These are phyloP conservation scores for Sebastes aleutianus DNA, from an alignment of 2,797 vertebrate genomes.

Conservation along the genomic window DNA sequence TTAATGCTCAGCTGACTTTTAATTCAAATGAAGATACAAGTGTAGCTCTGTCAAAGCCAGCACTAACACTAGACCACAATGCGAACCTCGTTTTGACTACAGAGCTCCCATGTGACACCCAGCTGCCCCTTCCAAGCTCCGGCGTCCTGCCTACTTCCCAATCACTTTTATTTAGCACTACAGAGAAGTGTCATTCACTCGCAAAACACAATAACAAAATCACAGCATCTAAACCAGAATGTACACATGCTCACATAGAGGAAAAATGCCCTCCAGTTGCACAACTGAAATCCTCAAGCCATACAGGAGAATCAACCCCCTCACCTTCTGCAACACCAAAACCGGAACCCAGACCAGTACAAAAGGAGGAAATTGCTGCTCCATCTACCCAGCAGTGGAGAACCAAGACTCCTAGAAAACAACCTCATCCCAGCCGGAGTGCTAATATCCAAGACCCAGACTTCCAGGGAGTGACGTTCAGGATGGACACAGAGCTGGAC, in stretches of 20 bases:
- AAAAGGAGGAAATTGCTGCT: neutral
- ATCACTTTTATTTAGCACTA: neutral
- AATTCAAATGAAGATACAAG: slow-evolving; percentile 10
- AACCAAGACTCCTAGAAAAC: slow-evolving; percentile 82
- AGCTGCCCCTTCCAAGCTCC: neutral
- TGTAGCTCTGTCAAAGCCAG: slow-evolving; percentile 24
- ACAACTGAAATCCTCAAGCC: neutral
- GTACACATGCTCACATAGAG: neutral
- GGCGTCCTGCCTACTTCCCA: neutral
- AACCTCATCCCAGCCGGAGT: slow-evolving; percentile 80
- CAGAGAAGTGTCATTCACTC: neutral
- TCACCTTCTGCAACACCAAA: neutral
- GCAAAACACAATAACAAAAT: neutral
- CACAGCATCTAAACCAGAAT: neutral
- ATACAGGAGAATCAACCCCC: neutral
- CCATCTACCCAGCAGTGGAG: slow-evolving; percentile 17
- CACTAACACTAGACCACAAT: slow-evolving; percentile 61
- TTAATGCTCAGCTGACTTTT: slow-evolving; percentile 3
- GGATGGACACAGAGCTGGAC: slow-evolving; percentile 79
- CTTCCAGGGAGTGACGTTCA: slow-evolving; percentile 87
- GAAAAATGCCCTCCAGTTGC: neutral
- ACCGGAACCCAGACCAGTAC: neutral
- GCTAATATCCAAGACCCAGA: slow-evolving; percentile 79
- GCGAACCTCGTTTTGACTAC: slow-evolving; percentile 53
- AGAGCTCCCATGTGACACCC: slow-evolving; percentile 12